phyloP scores from a whole-genome alignment of 2,888 invertebrate species.

The Lasioglossum malachurum region DNA sequence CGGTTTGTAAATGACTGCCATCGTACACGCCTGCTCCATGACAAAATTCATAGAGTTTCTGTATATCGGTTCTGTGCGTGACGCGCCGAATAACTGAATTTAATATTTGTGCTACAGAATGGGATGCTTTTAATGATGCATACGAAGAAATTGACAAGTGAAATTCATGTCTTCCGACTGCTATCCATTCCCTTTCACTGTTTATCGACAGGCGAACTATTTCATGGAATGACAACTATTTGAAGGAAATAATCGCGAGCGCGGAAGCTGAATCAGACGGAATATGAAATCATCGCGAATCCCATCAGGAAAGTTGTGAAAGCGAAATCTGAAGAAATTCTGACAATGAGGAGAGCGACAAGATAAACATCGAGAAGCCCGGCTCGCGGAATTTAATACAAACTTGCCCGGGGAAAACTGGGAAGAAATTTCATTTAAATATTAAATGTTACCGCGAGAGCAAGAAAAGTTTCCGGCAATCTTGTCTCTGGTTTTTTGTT shows the following conservation, averaged over 20 bases:
- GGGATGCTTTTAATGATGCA: neutral
- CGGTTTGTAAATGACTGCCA: conserved; percentile 66
- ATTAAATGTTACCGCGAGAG: conserved; percentile 13
- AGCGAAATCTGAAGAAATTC: conserved; percentile 17
- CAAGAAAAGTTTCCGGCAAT: conserved; percentile 1
- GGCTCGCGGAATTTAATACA: conserved; percentile 4
- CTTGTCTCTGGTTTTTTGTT: neutral
- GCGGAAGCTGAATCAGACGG: neutral
- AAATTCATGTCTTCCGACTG: neutral
- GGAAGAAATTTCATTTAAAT: conserved; percentile 33
- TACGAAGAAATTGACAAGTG: neutral
- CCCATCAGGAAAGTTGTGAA: conserved; percentile 11
- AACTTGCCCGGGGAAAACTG: conserved; percentile 17
- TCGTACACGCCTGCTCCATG: conserved; percentile 37
- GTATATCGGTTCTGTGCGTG: conserved; percentile 24
- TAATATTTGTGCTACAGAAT: neutral
- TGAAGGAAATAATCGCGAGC: conserved; percentile 5
- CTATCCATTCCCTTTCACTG: neutral
- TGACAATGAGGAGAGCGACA: conserved; percentile 6
- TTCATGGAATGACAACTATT: neutral
- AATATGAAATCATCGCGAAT: neutral
- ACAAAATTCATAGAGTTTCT: conserved; percentile 50
- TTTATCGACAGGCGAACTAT: neutral
- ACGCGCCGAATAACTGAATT: conserved; percentile 40
- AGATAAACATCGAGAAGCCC: conserved; percentile 32